Conservation (phyloP, 2,797 vertebrate species). For the Falco cherrug region DNA sequence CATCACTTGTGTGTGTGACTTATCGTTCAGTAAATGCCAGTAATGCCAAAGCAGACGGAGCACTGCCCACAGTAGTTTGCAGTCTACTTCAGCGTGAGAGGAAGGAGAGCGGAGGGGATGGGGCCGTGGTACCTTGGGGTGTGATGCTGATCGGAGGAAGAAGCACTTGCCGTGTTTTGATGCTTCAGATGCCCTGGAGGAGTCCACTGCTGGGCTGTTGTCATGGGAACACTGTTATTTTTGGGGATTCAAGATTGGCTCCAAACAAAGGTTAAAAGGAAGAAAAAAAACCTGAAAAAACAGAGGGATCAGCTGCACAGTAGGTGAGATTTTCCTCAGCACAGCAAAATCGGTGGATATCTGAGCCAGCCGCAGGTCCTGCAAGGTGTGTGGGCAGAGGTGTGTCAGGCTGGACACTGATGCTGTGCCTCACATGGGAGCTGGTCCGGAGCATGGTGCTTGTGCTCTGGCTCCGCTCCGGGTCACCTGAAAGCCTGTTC, state of each 20-base stretch:
- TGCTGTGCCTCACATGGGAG: neutral
- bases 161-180: neutral
- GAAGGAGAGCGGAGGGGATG: neutral
- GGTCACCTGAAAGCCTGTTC: neutral
- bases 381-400: neutral
- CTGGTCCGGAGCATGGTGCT: accelerated
- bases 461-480: neutral
- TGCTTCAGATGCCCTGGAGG: neutral
- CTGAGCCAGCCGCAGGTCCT: neutral
- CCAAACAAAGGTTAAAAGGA: neutral
- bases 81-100: accelerated
- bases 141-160: neutral
- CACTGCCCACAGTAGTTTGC: neutral
- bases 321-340: neutral
- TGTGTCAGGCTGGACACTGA: neutral
- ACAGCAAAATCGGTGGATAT: neutral
- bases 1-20: accelerated
- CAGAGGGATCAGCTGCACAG: neutral
- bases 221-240: neutral
- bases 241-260: neutral
- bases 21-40: accelerated
- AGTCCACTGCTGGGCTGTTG: neutral
- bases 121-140: accelerated
- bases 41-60: neutral
- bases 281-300: neutral